phyloP scores from a whole-genome alignment of 2,888 invertebrate genomes.

The Dryococelus australis region DNA sequence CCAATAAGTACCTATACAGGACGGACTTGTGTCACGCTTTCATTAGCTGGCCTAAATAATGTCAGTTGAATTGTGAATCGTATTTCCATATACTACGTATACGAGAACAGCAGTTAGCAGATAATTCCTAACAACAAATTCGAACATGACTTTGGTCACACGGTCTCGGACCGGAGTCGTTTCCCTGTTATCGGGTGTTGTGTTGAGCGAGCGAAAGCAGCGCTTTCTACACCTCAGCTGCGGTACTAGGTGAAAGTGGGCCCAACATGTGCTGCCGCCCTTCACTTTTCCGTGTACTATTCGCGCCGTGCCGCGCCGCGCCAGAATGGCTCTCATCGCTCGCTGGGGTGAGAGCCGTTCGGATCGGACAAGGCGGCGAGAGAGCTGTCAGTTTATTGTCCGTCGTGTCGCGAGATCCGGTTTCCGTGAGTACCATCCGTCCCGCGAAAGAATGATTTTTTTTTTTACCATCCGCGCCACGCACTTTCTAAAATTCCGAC shows the following conservation, averaged over 20 bases:
- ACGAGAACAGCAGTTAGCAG: too few relatives aligned
- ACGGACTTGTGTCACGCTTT: too few relatives aligned
- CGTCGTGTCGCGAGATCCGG: not conserved
- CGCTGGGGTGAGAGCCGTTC: too few relatives aligned
- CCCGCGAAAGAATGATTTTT: not conserved
- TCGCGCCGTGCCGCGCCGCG: not conserved
- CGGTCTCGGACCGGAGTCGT: too few relatives aligned
- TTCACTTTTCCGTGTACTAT: slow-evolving; percentile 16
- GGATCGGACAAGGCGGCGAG: not conserved
- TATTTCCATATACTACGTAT: too few relatives aligned
- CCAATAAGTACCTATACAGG: too few relatives aligned
- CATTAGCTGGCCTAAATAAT: too few relatives aligned
- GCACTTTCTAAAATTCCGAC: not conserved
- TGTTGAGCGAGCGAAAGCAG: slow-evolving; percentile 7
- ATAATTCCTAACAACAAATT: too few relatives aligned
- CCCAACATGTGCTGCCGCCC: not conserved
- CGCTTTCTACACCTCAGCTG: not conserved
- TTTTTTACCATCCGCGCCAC: not conserved
- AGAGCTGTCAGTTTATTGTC: not conserved
- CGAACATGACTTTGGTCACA: too few relatives aligned
- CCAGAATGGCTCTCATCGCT: not conserved
- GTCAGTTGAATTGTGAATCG: too few relatives aligned
- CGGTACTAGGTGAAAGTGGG: not conserved
- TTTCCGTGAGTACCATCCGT: not conserved
- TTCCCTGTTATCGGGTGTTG: too few relatives aligned